Evolutionary conservation across 2,797 vertebrate species (phyloP).

Genomic region (Pseudomugil gertrudae): DNA sequence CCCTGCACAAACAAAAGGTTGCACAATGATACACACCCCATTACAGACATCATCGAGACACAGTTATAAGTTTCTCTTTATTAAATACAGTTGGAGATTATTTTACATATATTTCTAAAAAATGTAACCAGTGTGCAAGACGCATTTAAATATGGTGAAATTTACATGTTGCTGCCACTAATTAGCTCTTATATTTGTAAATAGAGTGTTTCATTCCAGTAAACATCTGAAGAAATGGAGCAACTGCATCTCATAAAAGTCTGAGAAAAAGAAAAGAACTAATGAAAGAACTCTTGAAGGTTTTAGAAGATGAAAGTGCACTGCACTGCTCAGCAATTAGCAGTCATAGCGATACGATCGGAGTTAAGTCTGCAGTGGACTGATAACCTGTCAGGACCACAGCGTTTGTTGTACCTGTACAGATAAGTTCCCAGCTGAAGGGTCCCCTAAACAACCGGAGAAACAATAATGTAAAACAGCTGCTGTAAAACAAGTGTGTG

Average conservation of each 20-base stretch:
- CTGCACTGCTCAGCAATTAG: constrained; percentile 33
- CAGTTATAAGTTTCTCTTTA: neutral
- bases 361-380: constrained; percentile 26
- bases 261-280: constrained; percentile 19
- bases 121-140: constrained; percentile 1
- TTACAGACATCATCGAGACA: constrained; percentile 6
- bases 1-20: constrained; percentile 70
- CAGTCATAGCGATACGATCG: constrained; percentile 40
- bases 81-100: constrained; percentile 9
- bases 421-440: constrained; percentile 32
- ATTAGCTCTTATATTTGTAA: neutral
- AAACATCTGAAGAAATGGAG: neutral
- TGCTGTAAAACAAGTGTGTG: neutral
- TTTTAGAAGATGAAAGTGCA: constrained; percentile 9
- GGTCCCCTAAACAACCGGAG: constrained; percentile 9
- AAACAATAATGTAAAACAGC: neutral
- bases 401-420: constrained; percentile 14
- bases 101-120: neutral
- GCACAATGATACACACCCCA: neutral
- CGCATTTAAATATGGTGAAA: neutral
- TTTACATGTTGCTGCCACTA: neutral
- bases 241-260: neutral
- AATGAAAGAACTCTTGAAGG: constrained; percentile 13
- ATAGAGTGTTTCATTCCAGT: too few species aligned
- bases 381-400: constrained; percentile 24